Evolutionary conservation across 2,797 vertebrate species (phyloP).

Genomic region (Tapera naevia): DNA sequence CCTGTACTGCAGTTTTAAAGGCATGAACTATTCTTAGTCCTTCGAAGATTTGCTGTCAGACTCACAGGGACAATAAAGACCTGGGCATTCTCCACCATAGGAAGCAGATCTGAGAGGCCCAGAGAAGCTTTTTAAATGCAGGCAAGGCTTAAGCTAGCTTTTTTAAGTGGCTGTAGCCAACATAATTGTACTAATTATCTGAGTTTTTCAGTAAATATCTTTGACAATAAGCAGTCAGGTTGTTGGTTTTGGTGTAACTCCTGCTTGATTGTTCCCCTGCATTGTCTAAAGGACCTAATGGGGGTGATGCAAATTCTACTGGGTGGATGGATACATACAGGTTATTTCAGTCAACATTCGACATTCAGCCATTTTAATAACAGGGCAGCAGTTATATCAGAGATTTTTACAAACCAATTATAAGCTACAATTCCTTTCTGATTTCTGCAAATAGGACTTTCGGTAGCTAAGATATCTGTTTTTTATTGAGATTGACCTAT

Average conservation of each 20-base stretch:
- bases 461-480: neutral
- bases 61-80: neutral
- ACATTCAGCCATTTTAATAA: neutral
- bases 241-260: neutral
- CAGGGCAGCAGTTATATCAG: neutral
- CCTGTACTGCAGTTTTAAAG: neutral
- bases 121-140: neutral
- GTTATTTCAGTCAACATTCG: neutral
- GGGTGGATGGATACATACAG: neutral
- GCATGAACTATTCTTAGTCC: neutral
- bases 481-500: neutral
- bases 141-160: neutral
- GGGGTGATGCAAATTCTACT: neutral
- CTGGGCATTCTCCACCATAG: neutral
- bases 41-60: neutral
- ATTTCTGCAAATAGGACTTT: neutral
- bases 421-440: neutral
- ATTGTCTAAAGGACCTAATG: neutral
- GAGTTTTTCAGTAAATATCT: neutral
- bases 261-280: neutral
- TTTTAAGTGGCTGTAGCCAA: neutral
- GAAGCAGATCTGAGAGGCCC: neutral
- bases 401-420: neutral
- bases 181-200: neutral
- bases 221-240: neutral